These are phyloP conservation scores for Cephalopholis sonnerati DNA, from an alignment of 2,113 vertebrate genomes.

Conservation along the genomic window DNA sequence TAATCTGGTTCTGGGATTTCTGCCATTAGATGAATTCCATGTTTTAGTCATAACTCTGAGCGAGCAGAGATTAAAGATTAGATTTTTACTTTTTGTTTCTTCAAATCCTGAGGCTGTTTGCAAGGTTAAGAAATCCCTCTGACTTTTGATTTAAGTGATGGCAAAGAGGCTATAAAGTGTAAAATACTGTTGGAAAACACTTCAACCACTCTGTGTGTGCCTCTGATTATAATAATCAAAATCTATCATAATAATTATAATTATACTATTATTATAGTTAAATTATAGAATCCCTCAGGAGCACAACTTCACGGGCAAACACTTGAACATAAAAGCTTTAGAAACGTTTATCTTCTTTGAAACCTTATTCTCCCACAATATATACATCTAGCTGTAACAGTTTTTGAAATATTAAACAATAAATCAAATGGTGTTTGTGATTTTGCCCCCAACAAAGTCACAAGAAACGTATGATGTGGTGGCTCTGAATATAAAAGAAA, in stretches of 20 bases:
- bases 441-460: background rate
- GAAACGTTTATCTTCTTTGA: background rate
- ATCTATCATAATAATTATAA: background rate
- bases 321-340: background rate
- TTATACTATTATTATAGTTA: no score
- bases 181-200: background rate
- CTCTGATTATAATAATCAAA: background rate
- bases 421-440: background rate
- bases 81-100: no score
- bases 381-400: background rate
- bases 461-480: background rate
- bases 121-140: background rate
- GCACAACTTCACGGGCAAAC: background rate
- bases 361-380: background rate
- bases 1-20: background rate
- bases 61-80: background rate
- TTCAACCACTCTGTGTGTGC: background rate
- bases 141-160: background rate
- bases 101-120: background rate
- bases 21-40: conserved; percentile 7
- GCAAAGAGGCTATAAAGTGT: background rate
- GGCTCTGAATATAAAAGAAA: conserved; percentile 10
- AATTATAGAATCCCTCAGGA: background rate
- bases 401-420: background rate
- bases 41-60: conserved; percentile 14